Evolutionary conservation across 2,888 invertebrate species (phyloP), one percentile per base, ranked within the genome.

Genomic region (Rhyacophila evoluta): DNA sequence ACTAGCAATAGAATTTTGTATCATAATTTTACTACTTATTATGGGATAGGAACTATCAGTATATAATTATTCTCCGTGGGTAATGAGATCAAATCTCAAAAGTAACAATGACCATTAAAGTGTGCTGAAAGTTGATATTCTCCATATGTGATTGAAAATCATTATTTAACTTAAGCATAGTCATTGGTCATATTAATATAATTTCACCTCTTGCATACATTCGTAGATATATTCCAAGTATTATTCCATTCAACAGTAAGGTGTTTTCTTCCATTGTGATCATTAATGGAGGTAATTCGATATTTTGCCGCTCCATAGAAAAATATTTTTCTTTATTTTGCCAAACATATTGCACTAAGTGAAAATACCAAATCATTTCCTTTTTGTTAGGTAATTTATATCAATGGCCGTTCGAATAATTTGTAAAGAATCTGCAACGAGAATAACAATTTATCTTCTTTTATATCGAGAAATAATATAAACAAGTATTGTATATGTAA

Each of bases 211-310:
- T 4, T 33, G 4, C 6, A 33, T 33, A 33, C 6, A 4, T 33
- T 33, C 6, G 29, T 33, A 4, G 2, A 33, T 33, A 0, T 25
- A 19, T 55, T 55, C 19, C 19, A 55, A 19, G 19, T 55, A 19
- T 55, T 55, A 55, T 55, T 55, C 19, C 10, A 55, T 55, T 25
- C 55, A 55, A 55, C 19, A 19, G 10, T 55, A 55, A 55, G 55
- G 55, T 55, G 55, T 55, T 55, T 25, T 25, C 25, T 55, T 19
- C 55, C 19, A 55, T 55, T 55, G 55, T 55, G 55, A 55, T 55
- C 10, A 10, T 8, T 10, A 19, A 55, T 19, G 19, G 55, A 55
- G 15, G 55, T 55, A 55, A 55, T 55, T 55, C 19, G 55, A 55
- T 55, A 55, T 55, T 55, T 15, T 55, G 55, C 10, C 55, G n/a